Conservation (phyloP, 2,113 vertebrate species). For the Xyliphius kryptos region DNA sequence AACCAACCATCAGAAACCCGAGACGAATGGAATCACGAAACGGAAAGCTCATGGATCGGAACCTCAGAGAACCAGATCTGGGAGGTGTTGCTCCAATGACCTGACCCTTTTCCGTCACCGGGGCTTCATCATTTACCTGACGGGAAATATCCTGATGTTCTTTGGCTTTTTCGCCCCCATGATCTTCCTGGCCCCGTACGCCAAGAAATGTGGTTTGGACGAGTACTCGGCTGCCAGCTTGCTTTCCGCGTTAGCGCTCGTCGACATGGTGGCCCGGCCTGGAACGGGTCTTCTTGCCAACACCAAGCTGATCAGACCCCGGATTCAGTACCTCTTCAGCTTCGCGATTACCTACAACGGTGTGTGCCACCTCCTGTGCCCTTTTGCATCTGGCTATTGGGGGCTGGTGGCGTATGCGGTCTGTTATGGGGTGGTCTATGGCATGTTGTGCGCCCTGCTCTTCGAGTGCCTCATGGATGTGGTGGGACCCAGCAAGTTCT, state of each 20-base stretch:
- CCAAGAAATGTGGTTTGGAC: constrained; percentile 64
- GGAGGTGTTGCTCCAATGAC: constrained; percentile 59
- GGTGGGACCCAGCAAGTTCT: constrained; percentile 66
- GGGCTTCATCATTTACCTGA: constrained; percentile 75
- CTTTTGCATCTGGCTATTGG: constrained; percentile 56
- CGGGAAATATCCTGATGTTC: constrained; percentile 71
- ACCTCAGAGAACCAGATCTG: constrained; percentile 11
- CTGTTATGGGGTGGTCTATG: constrained; percentile 67
- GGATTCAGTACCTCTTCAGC: constrained; percentile 74
- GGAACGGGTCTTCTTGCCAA: constrained; percentile 66
- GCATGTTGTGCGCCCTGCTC: constrained; percentile 72
- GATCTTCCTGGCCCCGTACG: constrained; percentile 72
- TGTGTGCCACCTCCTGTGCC: constrained; percentile 71
- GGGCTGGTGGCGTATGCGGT: constrained; percentile 56
- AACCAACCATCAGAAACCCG: not conserved
- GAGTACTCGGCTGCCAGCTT: constrained; percentile 70
- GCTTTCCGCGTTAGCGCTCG: constrained; percentile 66
- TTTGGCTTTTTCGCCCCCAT: constrained; percentile 73
- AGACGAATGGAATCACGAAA: constrained; percentile 23
- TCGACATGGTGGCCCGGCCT: constrained; percentile 72
- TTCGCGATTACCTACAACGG: constrained; percentile 70
- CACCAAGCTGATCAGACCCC: constrained; percentile 65
- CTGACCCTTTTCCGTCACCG: constrained; percentile 73
- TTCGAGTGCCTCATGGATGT: constrained; percentile 78
- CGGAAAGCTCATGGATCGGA: constrained; percentile 18